Percentiles rank a stretch among this genome's conserved stretches.
These are phyloP conservation scores for Exocentrus adspersus DNA, from an alignment of 2,888 invertebrate genomes.

Conservation along the genomic window DNA sequence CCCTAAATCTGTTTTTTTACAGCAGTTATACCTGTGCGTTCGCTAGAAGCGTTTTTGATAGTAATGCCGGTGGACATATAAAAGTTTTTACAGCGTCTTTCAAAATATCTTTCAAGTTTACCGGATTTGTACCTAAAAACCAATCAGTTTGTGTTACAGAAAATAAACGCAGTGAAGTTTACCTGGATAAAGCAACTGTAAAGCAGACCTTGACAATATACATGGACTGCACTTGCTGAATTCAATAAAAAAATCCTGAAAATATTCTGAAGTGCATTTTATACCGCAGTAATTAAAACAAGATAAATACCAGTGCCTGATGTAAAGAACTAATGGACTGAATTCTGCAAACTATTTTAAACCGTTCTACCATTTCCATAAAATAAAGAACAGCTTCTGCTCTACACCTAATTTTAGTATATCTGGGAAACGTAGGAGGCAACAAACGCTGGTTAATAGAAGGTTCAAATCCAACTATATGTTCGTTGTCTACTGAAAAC, in stretches of 20 bases:
- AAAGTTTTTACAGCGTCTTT: slow-evolving; percentile 87
- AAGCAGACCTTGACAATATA: slow-evolving; percentile 89
- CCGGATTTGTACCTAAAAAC: slow-evolving; percentile 65
- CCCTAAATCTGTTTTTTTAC: too few species aligned
- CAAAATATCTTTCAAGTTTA: slow-evolving; percentile 77
- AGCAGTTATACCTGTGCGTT: slow-evolving; percentile 75
- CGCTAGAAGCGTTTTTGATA: slow-evolving; percentile 75
- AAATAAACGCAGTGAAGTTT: slow-evolving; percentile 39
- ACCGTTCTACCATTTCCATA: slow-evolving; percentile 82
- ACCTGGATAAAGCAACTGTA: slow-evolving; percentile 83
- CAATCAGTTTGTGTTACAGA: background rate
- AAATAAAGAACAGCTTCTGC: slow-evolving; percentile 83
- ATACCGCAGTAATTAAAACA: slow-evolving; percentile 11
- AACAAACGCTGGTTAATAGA: slow-evolving; percentile 93
- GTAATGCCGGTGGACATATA: slow-evolving; percentile 89
- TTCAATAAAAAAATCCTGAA: slow-evolving; percentile 91
- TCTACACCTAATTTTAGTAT: slow-evolving; percentile 88
- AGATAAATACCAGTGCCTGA: slow-evolving; percentile 75
- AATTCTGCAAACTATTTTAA: slow-evolving; percentile 85
- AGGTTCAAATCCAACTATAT: slow-evolving; percentile 95
- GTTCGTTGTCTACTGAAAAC: slow-evolving; percentile 73
- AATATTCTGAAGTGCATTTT: slow-evolving; percentile 40
- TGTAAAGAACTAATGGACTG: slow-evolving; percentile 82
- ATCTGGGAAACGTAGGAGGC: slow-evolving; percentile 98
- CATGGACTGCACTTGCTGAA: slow-evolving; percentile 90